Evolutionary conservation across 1,140 invertebrate genomes (phyloP).

Genomic region (Oncopodura yosiiana): DNA sequence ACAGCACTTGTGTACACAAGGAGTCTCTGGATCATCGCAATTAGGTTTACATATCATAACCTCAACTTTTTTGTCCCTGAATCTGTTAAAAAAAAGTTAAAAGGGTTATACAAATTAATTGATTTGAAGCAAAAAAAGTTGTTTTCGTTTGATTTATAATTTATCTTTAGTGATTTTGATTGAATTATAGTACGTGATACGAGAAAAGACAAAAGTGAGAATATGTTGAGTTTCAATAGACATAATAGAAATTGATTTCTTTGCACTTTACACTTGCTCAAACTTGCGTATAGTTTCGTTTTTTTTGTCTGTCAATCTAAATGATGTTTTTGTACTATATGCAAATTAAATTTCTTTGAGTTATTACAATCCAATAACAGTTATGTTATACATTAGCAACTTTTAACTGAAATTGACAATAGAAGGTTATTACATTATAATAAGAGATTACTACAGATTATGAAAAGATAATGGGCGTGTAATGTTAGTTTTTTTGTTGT

Average conservation of each 20-base stretch:
- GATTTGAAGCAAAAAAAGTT: not conserved
- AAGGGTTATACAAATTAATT: not conserved
- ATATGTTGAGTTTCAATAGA: not conserved
- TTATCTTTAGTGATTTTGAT: not conserved
- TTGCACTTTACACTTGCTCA: too few relatives aligned
- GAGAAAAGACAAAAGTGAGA: not conserved
- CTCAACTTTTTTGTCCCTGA: slow-evolving; percentile 15
- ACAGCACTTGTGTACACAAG: slow-evolving; percentile 23
- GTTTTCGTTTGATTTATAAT: not conserved
- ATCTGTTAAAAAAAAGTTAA: not conserved
- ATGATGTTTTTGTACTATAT: too few relatives aligned
- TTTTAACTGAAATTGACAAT: too few relatives aligned
- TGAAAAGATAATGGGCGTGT: too few relatives aligned
- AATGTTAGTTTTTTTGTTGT: not conserved
- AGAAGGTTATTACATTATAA: too few relatives aligned
- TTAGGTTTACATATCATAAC: slow-evolving; percentile 18
- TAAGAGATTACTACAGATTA: too few relatives aligned
- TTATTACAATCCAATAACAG: too few relatives aligned
- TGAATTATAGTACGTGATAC: not conserved
- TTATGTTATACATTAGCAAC: too few relatives aligned
- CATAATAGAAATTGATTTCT: not conserved
- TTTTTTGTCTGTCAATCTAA: too few relatives aligned
- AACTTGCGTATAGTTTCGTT: too few relatives aligned
- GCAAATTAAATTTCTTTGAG: too few relatives aligned
- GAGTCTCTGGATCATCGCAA: slow-evolving; percentile 16